Evolutionary conservation across 1,140 invertebrate species (phyloP).

Genomic region (Galleria mellonella): DNA sequence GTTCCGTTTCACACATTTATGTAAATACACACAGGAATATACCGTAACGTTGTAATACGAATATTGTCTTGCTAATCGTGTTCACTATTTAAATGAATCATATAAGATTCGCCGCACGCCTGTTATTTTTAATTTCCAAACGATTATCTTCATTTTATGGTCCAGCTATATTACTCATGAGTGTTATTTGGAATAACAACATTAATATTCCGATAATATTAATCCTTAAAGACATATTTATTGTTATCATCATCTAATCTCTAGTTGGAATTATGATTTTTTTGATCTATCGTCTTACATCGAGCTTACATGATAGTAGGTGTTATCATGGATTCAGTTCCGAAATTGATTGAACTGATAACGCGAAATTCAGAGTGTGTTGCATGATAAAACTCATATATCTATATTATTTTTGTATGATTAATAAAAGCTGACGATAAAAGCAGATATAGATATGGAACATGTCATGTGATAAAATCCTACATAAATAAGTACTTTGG

Average conservation of each 20-base stretch:
- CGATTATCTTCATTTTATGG: slow-evolving; percentile 19
- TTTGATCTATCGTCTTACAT: slow-evolving; percentile 21
- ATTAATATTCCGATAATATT: slow-evolving; percentile 14
- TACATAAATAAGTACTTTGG: no score
- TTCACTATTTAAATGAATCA: slow-evolving; percentile 19
- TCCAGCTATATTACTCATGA: slow-evolving; percentile 21
- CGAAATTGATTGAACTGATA: slow-evolving; percentile 44
- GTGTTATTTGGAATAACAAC: slow-evolving; percentile 29
- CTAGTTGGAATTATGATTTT: slow-evolving; percentile 14
- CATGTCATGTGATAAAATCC: slow-evolving; percentile 16
- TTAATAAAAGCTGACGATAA: slow-evolving; percentile 33
- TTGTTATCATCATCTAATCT: neutral
- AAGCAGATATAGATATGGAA: slow-evolving; percentile 15
- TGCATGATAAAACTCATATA: slow-evolving; percentile 16
- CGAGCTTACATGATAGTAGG: slow-evolving; percentile 15
- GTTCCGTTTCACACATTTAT: slow-evolving; percentile 10
- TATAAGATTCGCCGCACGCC: slow-evolving; percentile 21
- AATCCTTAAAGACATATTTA: slow-evolving; percentile 1
- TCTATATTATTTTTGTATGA: slow-evolving; percentile 17
- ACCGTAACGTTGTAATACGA: slow-evolving; percentile 6
- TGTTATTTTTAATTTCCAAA: slow-evolving; percentile 34
- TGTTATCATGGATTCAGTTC: slow-evolving; percentile 31
- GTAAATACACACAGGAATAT: slow-evolving; percentile 4
- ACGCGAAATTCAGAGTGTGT: slow-evolving; percentile 17
- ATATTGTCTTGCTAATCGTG: slow-evolving; percentile 24